Base-by-base conservation (phyloP, 92 coral and sea anemone genomes). In the Phenganax marumi region DNA sequence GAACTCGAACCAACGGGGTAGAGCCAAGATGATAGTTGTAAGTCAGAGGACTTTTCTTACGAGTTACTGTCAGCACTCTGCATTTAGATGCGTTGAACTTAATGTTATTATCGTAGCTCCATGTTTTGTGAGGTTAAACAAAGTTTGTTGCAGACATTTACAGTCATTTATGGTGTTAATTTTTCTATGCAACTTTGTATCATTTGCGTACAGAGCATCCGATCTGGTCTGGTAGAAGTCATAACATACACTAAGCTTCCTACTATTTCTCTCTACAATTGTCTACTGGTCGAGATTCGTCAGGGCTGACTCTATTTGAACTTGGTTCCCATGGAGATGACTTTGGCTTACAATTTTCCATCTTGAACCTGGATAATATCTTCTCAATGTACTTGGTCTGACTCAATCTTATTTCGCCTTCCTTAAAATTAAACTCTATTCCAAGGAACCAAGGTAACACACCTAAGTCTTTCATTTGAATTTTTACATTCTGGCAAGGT, bases 371-470 rank as follows among this genome's bases (percentile, higher is more conserved):
- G 23, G 8, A 7, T 16, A 61, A 61, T 7, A 61, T 61, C 68
- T 16, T 61, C n/a, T 61, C 68, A 61, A 61, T 61, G n/a, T 61
- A 61, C 23, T 61, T 61, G n/a, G 68, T 61, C n/a, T 61, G 68
- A 61, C 23, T 16, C 68, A 61, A 17, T 7, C 8, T 61, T 61
- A 61, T 61, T 7, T 7, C 23, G 6, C 8, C n/a, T 7, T 16
- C 68, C 8, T 61, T 16, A 7, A 8, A 7, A 61, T 7, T 61
- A 16, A 61, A 61, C 6, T 61, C n/a, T 7, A 61, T 61, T 7
- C 68, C 68, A 43, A 85, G 46, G 22, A 78, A 75, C 83, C 89
- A 82, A 49, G 89, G 70, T n/a, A n/a, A n/a, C n/a, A n/a, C n/a
- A n/a, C n/a, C n/a, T n/a, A n/a, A n/a, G n/a, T n/a, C n/a, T n/a